Percentiles rank a stretch among this genome's conserved stretches.
Evolutionary conservation across 1,140 invertebrate genomes (phyloP).

Genomic region (Drosophila subobscura): DNA sequence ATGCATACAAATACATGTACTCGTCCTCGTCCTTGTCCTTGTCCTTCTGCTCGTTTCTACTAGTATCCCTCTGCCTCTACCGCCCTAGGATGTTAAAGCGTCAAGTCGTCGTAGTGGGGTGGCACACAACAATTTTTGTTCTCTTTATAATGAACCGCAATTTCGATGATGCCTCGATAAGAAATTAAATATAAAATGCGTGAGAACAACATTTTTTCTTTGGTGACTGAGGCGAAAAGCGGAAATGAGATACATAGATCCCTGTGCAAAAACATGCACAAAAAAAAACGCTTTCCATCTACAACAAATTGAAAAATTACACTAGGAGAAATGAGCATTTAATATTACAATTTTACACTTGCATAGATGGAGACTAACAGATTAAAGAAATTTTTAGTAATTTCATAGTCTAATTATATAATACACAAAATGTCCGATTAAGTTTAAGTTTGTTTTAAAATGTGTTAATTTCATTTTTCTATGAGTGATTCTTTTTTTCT

Average conservation of each 20-base stretch:
- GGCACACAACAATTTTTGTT: slow-evolving; percentile 10
- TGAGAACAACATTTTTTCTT: slow-evolving; percentile 47
- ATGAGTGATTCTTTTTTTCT: no score
- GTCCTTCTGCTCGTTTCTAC: neutral
- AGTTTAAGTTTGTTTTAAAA: no score
- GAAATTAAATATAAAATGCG: slow-evolving; percentile 76
- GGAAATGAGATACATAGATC: slow-evolving; percentile 34
- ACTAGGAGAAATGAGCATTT: neutral
- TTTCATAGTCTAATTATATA: no score
- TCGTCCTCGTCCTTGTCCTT: neutral
- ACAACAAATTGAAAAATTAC: neutral
- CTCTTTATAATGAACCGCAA: slow-evolving; percentile 69
- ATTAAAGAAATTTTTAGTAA: no score
- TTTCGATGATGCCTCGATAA: slow-evolving; percentile 51
- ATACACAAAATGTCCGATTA: neutral
- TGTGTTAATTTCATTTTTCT: no score
- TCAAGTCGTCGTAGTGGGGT: slow-evolving; percentile 41
- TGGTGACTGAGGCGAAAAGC: slow-evolving; percentile 13
- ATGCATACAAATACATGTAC: neutral
- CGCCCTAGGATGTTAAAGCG: slow-evolving; percentile 49
- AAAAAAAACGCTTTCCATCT: no score
- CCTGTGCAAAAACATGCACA: slow-evolving; percentile 17
- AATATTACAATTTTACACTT: neutral
- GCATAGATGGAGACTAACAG: no score
- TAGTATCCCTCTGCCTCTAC: neutral